Base-by-base conservation (phyloP, 2,888 invertebrate species). In the Dryocosmus kuriphilus region DNA sequence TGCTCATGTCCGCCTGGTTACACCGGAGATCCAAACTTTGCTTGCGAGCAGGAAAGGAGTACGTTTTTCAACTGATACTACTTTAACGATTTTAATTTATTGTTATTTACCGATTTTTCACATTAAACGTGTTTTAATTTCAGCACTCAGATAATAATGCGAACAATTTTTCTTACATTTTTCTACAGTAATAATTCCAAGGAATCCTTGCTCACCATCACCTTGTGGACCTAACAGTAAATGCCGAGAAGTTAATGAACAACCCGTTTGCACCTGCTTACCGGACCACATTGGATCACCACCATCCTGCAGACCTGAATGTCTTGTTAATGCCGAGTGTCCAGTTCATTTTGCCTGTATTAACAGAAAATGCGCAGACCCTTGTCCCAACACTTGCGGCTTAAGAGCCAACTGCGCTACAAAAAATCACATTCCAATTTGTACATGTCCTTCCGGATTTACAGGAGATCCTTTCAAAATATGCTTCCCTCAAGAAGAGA, bases 381-480 rank as follows among this genome's bases (percentile, higher is more conserved):
- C 92, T 4, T 93, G 92, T 80, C 90, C 90, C 35, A 82, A 90
- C 75, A 89, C 91, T 16, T 93, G 93, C 85, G 93, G 93, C 60
- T 87, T 89, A 65, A 92, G 92, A 84, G 92, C 93, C 27, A 87
- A 89, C 6, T 93, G 60, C 22, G 57, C 32, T 27, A 74, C 60
- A 11, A 74, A 22, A 60, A 74, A 74, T 75, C 22, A 77, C 84
- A 90, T 91, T 78, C 92, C 93, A 2, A 91, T 92, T 77, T 93
- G 93, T 79, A 89, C 89, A 30, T 93, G 93, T 83, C 92, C 89
- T 87, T 80, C 67, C 85, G 86, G 88, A 51, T 90, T 90, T 67
- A 95, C 95, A 75, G 97, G 97, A 86, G 96, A 97, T 93, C 96
- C 97, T 41, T 96, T 96, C 90, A 94, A 94, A 16, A 95, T 95